Evolutionary conservation across 2,113 vertebrate genomes (phyloP).

Genomic region (Pygathrix nemaeus): DNA sequence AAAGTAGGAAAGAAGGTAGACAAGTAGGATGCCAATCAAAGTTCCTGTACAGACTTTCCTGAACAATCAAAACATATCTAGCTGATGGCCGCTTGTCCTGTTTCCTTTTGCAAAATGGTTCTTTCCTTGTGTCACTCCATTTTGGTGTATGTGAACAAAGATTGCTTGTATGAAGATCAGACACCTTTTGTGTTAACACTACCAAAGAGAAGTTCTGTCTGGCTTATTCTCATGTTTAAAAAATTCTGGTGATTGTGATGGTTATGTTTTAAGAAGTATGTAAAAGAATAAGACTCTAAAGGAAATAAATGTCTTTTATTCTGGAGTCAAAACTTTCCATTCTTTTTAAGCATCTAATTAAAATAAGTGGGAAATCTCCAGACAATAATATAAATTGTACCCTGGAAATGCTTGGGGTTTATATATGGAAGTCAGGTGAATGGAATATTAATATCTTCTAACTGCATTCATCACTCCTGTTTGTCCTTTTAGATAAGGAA

Average conservation of each 20-base stretch:
- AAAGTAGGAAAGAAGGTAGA: not conserved
- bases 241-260: not conserved
- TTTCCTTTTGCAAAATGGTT: not conserved
- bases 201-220: not conserved
- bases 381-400: slow-evolving; percentile 54
- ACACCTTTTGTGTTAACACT: not conserved
- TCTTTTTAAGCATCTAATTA: slow-evolving; percentile 42
- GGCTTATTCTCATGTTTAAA: not conserved
- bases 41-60: not conserved
- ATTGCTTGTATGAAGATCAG: not conserved
- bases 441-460: slow-evolving; percentile 66
- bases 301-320: slow-evolving; percentile 46
- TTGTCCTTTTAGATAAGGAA: slow-evolving; percentile 72
- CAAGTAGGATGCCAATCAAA: not conserved
- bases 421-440: slow-evolving; percentile 55
- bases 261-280: slow-evolving; percentile 40
- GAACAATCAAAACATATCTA: not conserved
- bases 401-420: slow-evolving; percentile 53
- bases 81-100: not conserved
- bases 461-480: slow-evolving; percentile 68
- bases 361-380: not conserved
- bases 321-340: slow-evolving; percentile 55
- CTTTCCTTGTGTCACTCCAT: not conserved
- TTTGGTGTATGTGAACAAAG: not conserved
- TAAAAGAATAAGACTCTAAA: slow-evolving; percentile 33